Conservation (phyloP, 2,113 vertebrate genomes). For the Channa maculata region DNA sequence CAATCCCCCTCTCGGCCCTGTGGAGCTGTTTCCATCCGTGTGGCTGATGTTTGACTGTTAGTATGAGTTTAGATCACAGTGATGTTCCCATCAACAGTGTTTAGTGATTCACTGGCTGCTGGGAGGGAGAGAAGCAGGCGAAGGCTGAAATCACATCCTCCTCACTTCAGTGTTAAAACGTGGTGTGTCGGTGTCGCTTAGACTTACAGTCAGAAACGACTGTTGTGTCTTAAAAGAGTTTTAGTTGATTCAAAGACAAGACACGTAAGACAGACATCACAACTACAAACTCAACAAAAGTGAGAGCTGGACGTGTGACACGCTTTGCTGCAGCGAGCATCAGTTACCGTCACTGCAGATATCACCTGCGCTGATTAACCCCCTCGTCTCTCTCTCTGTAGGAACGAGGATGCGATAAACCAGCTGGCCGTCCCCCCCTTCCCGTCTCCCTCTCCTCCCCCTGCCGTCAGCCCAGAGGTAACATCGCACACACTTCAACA, state of each 20-base stretch:
- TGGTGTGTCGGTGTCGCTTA: no score
- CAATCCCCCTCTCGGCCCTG: neutral
- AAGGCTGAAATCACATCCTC: no score
- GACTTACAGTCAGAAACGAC: no score
- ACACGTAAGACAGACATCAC: no score
- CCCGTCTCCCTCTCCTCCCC: conserved; percentile 80
- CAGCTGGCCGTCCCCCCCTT: conserved; percentile 93
- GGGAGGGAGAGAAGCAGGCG: neutral
- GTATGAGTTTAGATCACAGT: conserved; percentile 5
- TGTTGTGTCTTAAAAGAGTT: no score
- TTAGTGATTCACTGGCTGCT: conserved; percentile 13
- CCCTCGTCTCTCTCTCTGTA: conserved; percentile 27
- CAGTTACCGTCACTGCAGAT: neutral
- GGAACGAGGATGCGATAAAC: conserved; percentile 91
- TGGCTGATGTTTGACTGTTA: neutral
- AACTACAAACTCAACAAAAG: no score
- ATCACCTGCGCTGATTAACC: neutral
- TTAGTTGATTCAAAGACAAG: no score
- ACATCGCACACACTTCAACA: conserved; percentile 27
- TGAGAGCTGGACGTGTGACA: no score
- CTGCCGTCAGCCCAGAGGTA: conserved; percentile 84
- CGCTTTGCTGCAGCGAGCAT: no score
- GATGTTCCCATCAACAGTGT: conserved; percentile 15
- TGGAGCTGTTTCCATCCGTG: neutral
- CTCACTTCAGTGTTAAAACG: no score